phyloP scores from a whole-genome alignment of 2,888 invertebrate species.

The Euzetes globulus region DNA sequence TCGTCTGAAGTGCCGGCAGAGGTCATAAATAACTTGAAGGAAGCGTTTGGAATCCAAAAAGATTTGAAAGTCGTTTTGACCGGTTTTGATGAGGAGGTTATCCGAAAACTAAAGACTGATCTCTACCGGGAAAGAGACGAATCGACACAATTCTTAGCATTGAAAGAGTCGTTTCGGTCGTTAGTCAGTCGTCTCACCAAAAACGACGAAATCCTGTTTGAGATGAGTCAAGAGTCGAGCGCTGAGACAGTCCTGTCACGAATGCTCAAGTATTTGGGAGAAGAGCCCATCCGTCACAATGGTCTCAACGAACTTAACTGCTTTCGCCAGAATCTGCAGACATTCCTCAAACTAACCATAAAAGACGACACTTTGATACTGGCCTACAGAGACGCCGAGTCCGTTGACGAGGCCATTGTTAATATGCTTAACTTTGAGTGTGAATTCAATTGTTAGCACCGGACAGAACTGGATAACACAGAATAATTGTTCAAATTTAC shows the following conservation, averaged over 20 bases:
- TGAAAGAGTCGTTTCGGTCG: constrained; percentile 22
- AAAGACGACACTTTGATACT: constrained; percentile 30
- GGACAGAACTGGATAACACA: constrained; percentile 51
- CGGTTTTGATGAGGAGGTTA: constrained; percentile 1
- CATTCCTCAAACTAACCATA: constrained; percentile 28
- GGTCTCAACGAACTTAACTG: constrained; percentile 22
- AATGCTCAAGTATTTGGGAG: constrained; percentile 33
- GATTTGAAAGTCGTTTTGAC: constrained; percentile 18
- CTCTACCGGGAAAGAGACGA: constrained; percentile 12
- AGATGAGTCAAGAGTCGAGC: constrained; percentile 15
- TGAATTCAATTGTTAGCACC: neutral
- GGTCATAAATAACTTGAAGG: neutral
- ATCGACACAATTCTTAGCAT: neutral
- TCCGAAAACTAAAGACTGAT: constrained; percentile 4
- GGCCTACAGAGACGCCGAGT: constrained; percentile 25
- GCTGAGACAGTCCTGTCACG: constrained; percentile 12
- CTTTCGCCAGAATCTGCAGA: constrained; percentile 30
- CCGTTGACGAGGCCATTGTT: constrained; percentile 28
- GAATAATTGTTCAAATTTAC: neutral
- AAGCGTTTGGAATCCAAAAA: constrained; percentile 12
- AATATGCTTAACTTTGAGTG: constrained; percentile 30
- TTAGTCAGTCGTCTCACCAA: constrained; percentile 17
- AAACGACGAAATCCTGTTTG: constrained; percentile 17
- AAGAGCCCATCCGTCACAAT: constrained; percentile 3
- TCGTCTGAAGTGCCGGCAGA: constrained; percentile 17